phyloP scores from a whole-genome alignment of 1,140 invertebrate genomes.

The Campoletis sonorensis region DNA sequence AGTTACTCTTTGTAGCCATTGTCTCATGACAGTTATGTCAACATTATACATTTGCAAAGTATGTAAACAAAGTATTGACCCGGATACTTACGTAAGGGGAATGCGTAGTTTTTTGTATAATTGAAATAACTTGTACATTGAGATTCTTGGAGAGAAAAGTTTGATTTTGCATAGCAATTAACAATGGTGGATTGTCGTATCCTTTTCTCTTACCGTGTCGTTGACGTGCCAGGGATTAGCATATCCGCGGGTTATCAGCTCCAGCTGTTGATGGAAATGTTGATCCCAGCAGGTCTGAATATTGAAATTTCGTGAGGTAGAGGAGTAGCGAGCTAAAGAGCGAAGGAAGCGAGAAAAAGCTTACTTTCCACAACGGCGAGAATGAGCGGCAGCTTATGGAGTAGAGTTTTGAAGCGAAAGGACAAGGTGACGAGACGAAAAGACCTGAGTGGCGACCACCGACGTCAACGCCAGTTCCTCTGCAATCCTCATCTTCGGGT shows the following conservation, averaged over 20 bases:
- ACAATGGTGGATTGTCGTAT: not conserved
- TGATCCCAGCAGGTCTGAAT: not conserved
- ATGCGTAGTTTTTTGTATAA: no score
- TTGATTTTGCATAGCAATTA: no score
- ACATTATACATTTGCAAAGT: no score
- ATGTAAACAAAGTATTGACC: no score
- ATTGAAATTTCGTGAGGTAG: slow-evolving; percentile 9
- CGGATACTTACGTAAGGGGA: no score
- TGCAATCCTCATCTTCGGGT: not conserved
- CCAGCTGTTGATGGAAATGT: slow-evolving; percentile 7
- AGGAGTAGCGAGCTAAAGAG: not conserved
- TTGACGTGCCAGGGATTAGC: not conserved
- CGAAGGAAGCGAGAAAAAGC: not conserved
- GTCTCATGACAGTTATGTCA: no score
- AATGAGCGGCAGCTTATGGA: not conserved
- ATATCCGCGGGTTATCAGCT: slow-evolving; percentile 11
- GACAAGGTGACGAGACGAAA: slow-evolving; percentile 2
- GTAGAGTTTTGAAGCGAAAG: not conserved
- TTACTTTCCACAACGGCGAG: not conserved
- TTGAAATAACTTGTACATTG: no score
- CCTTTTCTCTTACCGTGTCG: not conserved
- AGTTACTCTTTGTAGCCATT: no score
- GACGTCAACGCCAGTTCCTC: not conserved
- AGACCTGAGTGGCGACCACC: slow-evolving; percentile 14
- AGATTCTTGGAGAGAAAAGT: no score